A percentile compares a stretch with the other conserved stretches of the same genome.
Evolutionary conservation across 1,140 invertebrate species (phyloP).

Genomic region (Bombus balteatus): DNA sequence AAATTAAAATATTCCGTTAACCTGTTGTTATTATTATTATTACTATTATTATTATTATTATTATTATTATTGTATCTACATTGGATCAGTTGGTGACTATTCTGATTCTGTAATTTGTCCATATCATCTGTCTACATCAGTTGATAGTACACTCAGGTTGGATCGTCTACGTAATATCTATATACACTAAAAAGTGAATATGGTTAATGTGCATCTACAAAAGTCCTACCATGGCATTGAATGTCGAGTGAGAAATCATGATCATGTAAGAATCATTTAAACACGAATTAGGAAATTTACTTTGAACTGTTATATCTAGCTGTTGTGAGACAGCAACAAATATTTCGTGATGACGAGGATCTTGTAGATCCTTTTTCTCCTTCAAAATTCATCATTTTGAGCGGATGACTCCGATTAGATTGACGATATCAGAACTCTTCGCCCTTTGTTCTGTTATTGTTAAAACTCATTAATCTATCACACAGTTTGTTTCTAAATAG

Average conservation of each 20-base stretch:
- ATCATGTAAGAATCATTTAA: constrained; percentile 32
- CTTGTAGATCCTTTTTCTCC: constrained; percentile 39
- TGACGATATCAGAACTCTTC: constrained; percentile 41
- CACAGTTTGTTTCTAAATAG: constrained; percentile 32
- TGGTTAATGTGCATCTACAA: neutral
- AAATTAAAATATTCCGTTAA: constrained; percentile 27
- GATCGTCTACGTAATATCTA: constrained; percentile 29
- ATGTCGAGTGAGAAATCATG: constrained; percentile 27
- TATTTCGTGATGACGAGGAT: constrained; percentile 47
- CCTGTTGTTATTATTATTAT: constrained; percentile 19
- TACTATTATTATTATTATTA: neutral
- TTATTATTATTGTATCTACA: constrained; percentile 25
- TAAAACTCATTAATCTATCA: constrained; percentile 43
- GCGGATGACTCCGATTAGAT: constrained; percentile 35
- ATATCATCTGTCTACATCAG: constrained; percentile 6
- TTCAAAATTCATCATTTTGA: constrained; percentile 42
- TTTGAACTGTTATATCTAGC: constrained; percentile 51
- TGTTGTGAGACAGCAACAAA: constrained; percentile 50
- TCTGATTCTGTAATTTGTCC: constrained; percentile 32
- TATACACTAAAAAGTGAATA: constrained; percentile 35
- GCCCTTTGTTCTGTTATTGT: constrained; percentile 46
- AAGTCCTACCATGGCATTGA: neutral
- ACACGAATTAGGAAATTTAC: constrained; percentile 48
- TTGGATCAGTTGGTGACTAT: neutral
- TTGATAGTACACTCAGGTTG: constrained; percentile 11